Conservation (phyloP, 2,113 vertebrate genomes). For the rabbit (Oryctolagus cuniculus) region DNA sequence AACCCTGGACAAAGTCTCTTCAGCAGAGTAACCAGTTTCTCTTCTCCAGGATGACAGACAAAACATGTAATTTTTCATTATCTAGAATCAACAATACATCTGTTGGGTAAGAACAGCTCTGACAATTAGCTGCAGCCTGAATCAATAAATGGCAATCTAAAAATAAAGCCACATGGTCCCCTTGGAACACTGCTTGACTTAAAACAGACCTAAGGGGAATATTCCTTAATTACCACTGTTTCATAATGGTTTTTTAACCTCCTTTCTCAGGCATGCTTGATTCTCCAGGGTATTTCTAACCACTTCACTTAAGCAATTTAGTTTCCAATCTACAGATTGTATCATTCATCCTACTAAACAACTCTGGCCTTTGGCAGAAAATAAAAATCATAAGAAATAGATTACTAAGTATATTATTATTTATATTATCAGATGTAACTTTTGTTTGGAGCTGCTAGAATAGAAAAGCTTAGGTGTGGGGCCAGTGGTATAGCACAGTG, state of each 20-base stretch:
- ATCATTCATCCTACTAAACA: slow-evolving; percentile 42
- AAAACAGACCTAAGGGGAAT: slow-evolving; percentile 77
- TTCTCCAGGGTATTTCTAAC: slow-evolving; percentile 68
- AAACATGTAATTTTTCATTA: slow-evolving; percentile 19
- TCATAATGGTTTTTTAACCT: slow-evolving; percentile 36
- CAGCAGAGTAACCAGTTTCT: not conserved
- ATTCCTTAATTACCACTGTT: slow-evolving; percentile 74
- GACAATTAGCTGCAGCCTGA: slow-evolving; percentile 40
- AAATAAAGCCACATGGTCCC: slow-evolving; percentile 67
- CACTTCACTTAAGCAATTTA: slow-evolving; percentile 50
- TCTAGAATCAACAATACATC: slow-evolving; percentile 38
- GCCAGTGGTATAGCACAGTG: no score
- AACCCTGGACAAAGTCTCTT: not conserved
- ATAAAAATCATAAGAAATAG: slow-evolving; percentile 49
- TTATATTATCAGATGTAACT: not conserved
- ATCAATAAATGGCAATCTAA: slow-evolving; percentile 74
- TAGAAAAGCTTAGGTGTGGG: not conserved
- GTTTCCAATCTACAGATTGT: slow-evolving; percentile 56
- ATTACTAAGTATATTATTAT: not conserved
- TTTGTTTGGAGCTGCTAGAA: not conserved
- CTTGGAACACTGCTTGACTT: slow-evolving; percentile 57
- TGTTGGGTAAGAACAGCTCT: slow-evolving; percentile 9
- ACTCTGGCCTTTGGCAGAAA: not conserved
- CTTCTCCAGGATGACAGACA: not conserved
- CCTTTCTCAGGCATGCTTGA: slow-evolving; percentile 54